phyloP scores from a whole-genome alignment of 2,113 vertebrate genomes.

The Rhinolophus sinicus region DNA sequence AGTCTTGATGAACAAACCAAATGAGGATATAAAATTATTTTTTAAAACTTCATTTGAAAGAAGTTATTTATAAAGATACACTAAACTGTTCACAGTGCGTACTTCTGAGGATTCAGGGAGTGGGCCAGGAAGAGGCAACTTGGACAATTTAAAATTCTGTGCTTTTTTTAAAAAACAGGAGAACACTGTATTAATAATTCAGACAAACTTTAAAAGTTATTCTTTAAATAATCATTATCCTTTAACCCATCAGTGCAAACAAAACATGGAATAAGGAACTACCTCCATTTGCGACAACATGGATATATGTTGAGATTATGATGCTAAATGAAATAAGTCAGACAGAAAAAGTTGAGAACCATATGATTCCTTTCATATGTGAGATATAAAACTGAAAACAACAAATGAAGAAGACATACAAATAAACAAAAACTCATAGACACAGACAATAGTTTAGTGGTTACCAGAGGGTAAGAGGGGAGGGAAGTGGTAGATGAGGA shows the following conservation, averaged over 20 bases:
- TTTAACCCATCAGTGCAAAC: neutral
- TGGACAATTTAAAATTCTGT: neutral
- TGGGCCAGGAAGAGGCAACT: neutral
- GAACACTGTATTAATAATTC: neutral
- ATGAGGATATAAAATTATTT: neutral
- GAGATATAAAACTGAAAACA: too few species aligned
- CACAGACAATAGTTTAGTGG: too few species aligned
- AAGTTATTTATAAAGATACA: neutral
- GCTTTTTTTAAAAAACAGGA: neutral
- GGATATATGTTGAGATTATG: too few species aligned
- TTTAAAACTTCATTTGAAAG: neutral
- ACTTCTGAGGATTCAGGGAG: neutral
- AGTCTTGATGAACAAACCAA: neutral
- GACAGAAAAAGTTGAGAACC: too few species aligned
- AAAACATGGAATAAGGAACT: neutral
- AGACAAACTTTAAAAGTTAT: neutral
- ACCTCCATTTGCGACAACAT: too few species aligned
- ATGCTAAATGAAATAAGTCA: too few species aligned
- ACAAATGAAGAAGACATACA: too few species aligned
- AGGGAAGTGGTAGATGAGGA: too few species aligned
- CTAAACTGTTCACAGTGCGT: neutral
- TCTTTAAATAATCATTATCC: neutral
- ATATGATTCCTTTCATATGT: too few species aligned
- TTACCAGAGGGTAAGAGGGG: too few species aligned
- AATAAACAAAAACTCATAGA: too few species aligned